phyloP scores from a whole-genome alignment of 1,140 invertebrate genomes.

The Anagrus nilaparvatae region DNA sequence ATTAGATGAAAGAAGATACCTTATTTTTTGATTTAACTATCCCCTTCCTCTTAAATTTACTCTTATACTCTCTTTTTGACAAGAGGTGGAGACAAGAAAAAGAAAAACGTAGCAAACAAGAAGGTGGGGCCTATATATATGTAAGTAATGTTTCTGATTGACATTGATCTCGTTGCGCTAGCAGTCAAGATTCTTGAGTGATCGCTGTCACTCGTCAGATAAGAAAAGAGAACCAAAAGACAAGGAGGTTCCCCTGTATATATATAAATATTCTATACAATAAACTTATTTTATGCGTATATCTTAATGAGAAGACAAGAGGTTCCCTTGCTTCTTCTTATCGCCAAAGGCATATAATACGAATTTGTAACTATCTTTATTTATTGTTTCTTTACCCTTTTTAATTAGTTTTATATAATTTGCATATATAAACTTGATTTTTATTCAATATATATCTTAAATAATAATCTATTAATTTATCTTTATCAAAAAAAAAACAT shows the following conservation, averaged over 20 bases:
- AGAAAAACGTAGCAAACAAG: conserved; percentile 4
- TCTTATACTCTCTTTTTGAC: conserved; percentile 3
- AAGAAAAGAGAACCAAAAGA: conserved; percentile 26
- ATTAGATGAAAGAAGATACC: conserved; percentile 44
- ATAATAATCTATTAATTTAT: no score
- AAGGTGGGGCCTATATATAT: conserved; percentile 21
- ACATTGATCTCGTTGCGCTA: conserved; percentile 31
- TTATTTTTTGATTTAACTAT: no score
- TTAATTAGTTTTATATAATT: no score
- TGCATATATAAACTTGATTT: no score
- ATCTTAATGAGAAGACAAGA: conserved; percentile 38
- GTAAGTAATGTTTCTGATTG: conserved; percentile 35
- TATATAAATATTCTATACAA: no score
- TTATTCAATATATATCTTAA: no score
- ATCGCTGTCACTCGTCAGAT: conserved; percentile 39
- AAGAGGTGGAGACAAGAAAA: conserved; percentile 13
- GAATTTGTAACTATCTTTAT: no score
- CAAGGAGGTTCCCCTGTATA: not conserved
- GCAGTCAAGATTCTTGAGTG: conserved; percentile 39
- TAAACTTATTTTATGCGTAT: conserved; percentile 32
- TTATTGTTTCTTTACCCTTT: no score
- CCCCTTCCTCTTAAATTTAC: no score
- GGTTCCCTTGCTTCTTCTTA: not conserved
- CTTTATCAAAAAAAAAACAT: no score
- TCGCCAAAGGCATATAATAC: conserved; percentile 1